Base-by-base conservation (phyloP, 2,113 vertebrate genomes). In the Dromas ardeola region DNA sequence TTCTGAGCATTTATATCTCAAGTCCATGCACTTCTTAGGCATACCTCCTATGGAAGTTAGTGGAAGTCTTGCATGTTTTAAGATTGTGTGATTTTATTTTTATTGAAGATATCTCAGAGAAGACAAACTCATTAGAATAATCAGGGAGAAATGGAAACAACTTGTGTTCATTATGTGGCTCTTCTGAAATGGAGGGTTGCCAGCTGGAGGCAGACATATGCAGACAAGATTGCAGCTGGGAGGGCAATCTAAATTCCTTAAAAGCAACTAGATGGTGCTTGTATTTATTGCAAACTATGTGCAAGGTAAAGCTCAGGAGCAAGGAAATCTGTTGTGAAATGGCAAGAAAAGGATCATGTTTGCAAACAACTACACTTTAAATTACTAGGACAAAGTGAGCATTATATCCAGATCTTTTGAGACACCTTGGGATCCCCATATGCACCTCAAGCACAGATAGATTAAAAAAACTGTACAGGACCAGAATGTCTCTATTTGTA, bases 211-310 rank as follows among this genome's bases (percentile, higher is more conserved):
- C 81, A 78, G 53, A 26, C 65, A 6, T 65, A 4, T 80, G 32
- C 38, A 56, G 56, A 67, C 71, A 91, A 81, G 78, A 81, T 13
- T 86, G 70, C 89, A 96, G 80, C 79, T 86, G 87, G 17, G 36
- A 95, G 53, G 32, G 34, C 20, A 81, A 76, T 87, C 52, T 58
- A 45, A 90, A 96, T 92, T 93, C 70, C 89, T 93, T 94, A 73
- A 89, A 85, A 96, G 15, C 38, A 66, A 4, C 77, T 84, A 58
- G 27, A 45, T 80, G 32, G 34, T 90, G 71, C 67, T 85, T 86
- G 52, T 34, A 70, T 82, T 81, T 92, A 52, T 26, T 77, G 65
- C n/a, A 77, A 65, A 59, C 66, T 63, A 11, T 38, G 71, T 86
- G 65, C 62, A 74, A 73, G 30, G 47, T 50, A 78, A 81, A 87